These are phyloP conservation scores for Myotis yumanensis DNA, from an alignment of 2,113 vertebrate species.

Conservation along the genomic window DNA sequence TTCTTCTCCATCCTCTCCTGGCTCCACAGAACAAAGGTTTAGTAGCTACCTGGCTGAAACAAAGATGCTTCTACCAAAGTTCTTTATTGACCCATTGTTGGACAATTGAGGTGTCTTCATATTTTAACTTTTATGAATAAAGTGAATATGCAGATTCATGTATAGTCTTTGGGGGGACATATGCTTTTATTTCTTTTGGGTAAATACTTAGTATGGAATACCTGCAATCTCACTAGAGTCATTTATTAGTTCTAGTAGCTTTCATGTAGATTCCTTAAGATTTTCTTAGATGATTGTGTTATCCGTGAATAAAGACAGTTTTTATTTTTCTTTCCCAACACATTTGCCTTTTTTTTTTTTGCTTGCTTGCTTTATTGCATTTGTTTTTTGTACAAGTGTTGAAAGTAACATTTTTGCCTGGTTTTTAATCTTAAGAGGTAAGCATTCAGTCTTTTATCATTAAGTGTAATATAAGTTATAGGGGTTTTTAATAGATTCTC, in stretches of 20 bases:
- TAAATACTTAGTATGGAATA: background rate
- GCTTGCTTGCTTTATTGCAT: background rate
- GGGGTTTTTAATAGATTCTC: background rate
- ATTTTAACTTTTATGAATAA: background rate
- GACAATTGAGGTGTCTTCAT: background rate
- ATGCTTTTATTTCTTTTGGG: background rate
- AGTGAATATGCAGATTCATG: too few relatives aligned
- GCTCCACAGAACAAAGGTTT: background rate
- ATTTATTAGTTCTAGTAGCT: background rate
- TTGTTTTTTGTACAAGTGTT: background rate
- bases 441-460: background rate
- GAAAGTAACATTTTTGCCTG: background rate
- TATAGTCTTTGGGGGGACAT: background rate
- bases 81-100: too few relatives aligned
- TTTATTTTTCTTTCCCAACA: background rate
- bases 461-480: background rate
- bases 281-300: slow-evolving; percentile 1
- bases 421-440: background rate
- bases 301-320: background rate
- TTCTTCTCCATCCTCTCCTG: background rate
- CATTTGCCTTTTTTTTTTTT: background rate
- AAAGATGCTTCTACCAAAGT: background rate
- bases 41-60: background rate
- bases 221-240: background rate
- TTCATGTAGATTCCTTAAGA: background rate